phyloP scores from a whole-genome alignment of 1,140 invertebrate genomes.

The Tachypleus tridentatus region DNA sequence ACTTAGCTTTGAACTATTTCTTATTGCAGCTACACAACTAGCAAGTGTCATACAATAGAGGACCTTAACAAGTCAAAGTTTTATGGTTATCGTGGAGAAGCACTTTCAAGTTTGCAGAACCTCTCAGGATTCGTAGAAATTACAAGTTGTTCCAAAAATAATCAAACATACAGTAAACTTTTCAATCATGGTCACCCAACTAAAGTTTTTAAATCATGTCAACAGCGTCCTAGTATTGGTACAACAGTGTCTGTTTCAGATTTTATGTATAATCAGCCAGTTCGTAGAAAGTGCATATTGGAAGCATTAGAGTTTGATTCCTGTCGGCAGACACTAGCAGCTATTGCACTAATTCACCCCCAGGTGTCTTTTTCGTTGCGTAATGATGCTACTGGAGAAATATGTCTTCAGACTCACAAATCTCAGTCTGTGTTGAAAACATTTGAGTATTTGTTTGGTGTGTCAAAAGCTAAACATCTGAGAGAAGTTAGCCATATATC shows the following conservation, averaged over 20 bases:
- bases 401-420: conserved; percentile 44
- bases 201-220: conserved; percentile 27
- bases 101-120: conserved; percentile 46
- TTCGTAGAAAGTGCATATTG: conserved; percentile 43
- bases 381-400: conserved; percentile 43
- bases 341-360: conserved; percentile 45
- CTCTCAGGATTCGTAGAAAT: conserved; percentile 41
- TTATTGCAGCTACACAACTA: conserved; percentile 43
- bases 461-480: conserved; percentile 34
- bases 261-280: conserved; percentile 48
- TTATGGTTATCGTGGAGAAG: conserved; percentile 51
- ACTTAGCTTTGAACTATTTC: not conserved
- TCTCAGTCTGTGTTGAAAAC: conserved; percentile 39
- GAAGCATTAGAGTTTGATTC: conserved; percentile 42
- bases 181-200: conserved; percentile 36
- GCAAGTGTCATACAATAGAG: conserved; percentile 42
- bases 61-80: conserved; percentile 39
- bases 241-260: conserved; percentile 50
- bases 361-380: conserved; percentile 44
- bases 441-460: conserved; percentile 40
- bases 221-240: conserved; percentile 41
- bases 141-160: conserved; percentile 33
- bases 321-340: conserved; percentile 42
- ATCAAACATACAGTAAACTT: conserved; percentile 39
- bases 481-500: conserved; percentile 38